Percentiles rank a stretch among this genome's conserved stretches.
phyloP scores from a whole-genome alignment of 2,113 vertebrate species.

The Leuciscus idus region DNA sequence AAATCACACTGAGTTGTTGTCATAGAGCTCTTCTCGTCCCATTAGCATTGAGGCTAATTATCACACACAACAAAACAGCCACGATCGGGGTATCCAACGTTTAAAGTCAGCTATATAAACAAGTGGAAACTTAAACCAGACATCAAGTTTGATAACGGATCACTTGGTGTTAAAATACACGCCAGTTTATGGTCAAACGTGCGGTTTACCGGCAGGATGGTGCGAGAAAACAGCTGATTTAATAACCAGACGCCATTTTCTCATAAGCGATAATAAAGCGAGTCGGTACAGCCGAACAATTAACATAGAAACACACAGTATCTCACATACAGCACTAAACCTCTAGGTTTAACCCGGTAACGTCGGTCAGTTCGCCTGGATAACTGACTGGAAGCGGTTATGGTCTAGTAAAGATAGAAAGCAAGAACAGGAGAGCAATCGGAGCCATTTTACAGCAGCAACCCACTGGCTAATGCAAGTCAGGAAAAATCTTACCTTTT shows the following conservation, averaged over 20 bases:
- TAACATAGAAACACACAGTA: not conserved
- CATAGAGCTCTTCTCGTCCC: not conserved
- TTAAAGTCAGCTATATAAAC: not conserved
- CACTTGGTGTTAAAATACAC: not conserved
- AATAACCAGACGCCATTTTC: conserved; percentile 55
- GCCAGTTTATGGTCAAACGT: not conserved
- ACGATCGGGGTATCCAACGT: not conserved
- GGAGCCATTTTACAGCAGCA: conserved; percentile 27
- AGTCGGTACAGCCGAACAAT: not conserved
- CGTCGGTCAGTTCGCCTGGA: not conserved
- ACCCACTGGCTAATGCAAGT: not conserved
- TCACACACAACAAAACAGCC: not conserved
- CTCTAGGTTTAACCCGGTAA: not conserved
- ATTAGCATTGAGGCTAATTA: conserved; percentile 32
- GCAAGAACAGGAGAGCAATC: not conserved
- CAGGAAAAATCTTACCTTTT: conserved; percentile 67
- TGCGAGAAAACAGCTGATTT: conserved; percentile 45
- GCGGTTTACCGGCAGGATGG: conserved; percentile 33
- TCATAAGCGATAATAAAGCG: not conserved
- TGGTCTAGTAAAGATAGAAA: not conserved
- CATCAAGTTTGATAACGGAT: not conserved
- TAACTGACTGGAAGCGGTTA: not conserved
- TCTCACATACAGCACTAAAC: not conserved
- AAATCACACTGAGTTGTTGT: conserved; percentile 9
- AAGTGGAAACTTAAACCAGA: not conserved